Conservation (phyloP, 1,140 invertebrate genomes). For the Pseudomyrmex pallidus region DNA sequence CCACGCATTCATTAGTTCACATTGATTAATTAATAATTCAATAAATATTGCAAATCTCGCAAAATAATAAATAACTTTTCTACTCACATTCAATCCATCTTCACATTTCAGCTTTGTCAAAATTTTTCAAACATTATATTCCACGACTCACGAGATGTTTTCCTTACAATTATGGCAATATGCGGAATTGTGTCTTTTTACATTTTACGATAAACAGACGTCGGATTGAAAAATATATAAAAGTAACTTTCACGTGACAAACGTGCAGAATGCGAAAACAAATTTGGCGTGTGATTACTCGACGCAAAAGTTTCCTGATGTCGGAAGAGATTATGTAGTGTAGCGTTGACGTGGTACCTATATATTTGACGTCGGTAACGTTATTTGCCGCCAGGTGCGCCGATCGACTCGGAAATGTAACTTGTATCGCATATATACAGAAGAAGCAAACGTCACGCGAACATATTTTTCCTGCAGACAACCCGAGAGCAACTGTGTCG, state of each 20-base stretch:
- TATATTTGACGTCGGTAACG: background rate
- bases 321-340: background rate
- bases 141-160: background rate
- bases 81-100: too few relatives aligned
- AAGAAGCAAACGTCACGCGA: background rate
- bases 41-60: too few relatives aligned
- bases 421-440: background rate
- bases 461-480: conserved; percentile 4
- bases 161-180: background rate
- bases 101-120: too few relatives aligned
- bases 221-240: background rate
- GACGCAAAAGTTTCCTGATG: background rate
- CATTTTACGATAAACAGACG: too few relatives aligned
- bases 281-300: background rate
- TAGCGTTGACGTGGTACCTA: background rate
- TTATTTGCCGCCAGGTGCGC: conserved; percentile 8
- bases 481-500: conserved; percentile 11
- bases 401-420: conserved; percentile 12
- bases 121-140: background rate
- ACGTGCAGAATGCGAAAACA: background rate
- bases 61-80: too few relatives aligned
- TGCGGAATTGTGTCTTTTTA: background rate
- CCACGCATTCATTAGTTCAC: too few relatives aligned
- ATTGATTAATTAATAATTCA: too few relatives aligned
- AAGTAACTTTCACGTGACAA: background rate